These are phyloP conservation scores for Alviniconcha marisindica DNA, from an alignment of 1,140 invertebrate species.

Conservation along the genomic window DNA sequence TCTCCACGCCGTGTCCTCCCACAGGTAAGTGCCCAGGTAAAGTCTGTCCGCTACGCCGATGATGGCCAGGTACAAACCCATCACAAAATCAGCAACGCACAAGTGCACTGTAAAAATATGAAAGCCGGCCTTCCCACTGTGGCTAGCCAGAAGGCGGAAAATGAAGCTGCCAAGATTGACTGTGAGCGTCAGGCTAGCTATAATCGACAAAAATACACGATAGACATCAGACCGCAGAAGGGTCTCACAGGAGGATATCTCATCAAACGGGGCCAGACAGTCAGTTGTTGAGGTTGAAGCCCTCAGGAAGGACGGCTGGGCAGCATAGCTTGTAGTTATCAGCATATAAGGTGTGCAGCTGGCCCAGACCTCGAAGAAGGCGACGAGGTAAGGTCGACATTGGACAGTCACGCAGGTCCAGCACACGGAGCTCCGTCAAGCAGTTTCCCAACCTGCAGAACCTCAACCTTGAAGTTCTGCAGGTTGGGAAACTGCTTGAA, in stretches of 20 bases:
- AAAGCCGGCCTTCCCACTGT: not conserved
- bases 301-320: not conserved
- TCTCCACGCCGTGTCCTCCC: constrained; percentile 21
- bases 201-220: not conserved
- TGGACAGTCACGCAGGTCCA: constrained; percentile 28
- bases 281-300: not conserved
- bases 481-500: not conserved
- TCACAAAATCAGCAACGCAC: constrained; percentile 23
- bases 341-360: not conserved
- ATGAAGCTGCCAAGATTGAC: constrained; percentile 6
- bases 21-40: constrained; percentile 1
- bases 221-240: not conserved
- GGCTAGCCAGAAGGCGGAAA: not conserved
- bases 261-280: not conserved
- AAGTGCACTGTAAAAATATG: constrained; percentile 14
- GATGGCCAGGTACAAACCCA: constrained; percentile 25
- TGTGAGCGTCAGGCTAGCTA: not conserved
- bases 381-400: not conserved
- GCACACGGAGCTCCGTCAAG: not conserved
- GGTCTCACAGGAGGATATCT: constrained; percentile 21
- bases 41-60: constrained; percentile 24
- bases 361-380: constrained; percentile 32
- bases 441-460: not conserved
- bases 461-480: not conserved
- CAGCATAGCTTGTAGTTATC: constrained; percentile 33